Evolutionary conservation across 1,140 invertebrate species (phyloP).

Genomic region (Chironomus tepperi): DNA sequence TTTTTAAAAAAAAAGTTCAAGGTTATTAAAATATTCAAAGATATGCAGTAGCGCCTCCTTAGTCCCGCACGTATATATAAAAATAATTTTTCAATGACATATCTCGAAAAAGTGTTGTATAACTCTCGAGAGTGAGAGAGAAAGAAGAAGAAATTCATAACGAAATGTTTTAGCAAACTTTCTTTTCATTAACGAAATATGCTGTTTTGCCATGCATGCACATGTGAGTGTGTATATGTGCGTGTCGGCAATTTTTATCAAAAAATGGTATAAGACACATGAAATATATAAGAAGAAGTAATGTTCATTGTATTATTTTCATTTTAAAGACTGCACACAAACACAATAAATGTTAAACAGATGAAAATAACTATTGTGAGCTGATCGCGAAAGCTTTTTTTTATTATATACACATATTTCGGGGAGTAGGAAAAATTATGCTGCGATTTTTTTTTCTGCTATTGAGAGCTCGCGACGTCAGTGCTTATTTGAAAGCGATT

Average conservation of each 20-base stretch:
- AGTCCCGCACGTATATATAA: no score
- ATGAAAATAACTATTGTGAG: not conserved
- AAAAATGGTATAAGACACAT: no score
- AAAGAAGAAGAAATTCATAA: not conserved
- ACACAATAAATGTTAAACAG: not conserved
- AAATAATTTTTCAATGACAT: no score
- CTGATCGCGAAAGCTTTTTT: conserved; percentile 9
- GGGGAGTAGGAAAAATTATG: conserved; percentile 21
- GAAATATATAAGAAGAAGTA: no score
- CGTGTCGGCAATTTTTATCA: not conserved
- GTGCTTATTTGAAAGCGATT: conserved; percentile 18
- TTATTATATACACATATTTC: not conserved
- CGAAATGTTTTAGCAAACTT: not conserved
- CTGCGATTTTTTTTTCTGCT: conserved; percentile 17
- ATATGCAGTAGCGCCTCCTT: no score
- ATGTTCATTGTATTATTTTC: not conserved
- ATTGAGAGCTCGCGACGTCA: conserved; percentile 3
- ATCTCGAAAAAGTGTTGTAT: not conserved
- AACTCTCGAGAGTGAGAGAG: not conserved
- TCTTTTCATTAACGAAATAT: conserved; percentile 14
- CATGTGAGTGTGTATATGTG: not conserved
- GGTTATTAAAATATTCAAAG: not conserved
- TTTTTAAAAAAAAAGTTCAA: not conserved
- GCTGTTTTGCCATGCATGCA: not conserved
- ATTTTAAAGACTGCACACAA: not conserved